These are phyloP conservation scores for Bubo bubo DNA, from an alignment of 2,113 vertebrate genomes.

Conservation along the genomic window DNA sequence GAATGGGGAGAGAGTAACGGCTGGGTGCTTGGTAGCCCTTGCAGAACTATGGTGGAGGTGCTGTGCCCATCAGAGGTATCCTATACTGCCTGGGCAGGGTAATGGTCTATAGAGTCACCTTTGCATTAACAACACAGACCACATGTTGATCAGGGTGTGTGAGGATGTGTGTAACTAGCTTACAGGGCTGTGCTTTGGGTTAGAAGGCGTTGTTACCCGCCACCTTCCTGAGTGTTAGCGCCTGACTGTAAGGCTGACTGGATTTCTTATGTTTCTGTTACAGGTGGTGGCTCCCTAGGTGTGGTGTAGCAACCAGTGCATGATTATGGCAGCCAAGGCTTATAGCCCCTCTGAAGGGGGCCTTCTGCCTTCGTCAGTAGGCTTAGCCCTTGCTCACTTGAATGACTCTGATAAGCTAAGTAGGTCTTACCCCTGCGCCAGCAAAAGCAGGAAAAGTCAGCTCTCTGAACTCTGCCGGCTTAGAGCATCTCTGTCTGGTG, in stretches of 20 bases:
- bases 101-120: fast-evolving
- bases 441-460: slow-evolving; percentile 63
- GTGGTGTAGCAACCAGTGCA: fast-evolving
- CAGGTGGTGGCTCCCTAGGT: not conserved
- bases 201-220: fast-evolving
- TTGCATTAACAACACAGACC: not conserved
- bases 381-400: not conserved
- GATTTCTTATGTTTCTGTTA: not conserved
- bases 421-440: slow-evolving; percentile 68
- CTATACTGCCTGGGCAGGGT: fast-evolving
- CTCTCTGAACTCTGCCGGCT: slow-evolving; percentile 70
- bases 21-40: not conserved
- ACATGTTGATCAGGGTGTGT: fast-evolving
- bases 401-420: slow-evolving; percentile 32
- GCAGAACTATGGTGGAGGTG: fast-evolving
- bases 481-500: slow-evolving; percentile 73
- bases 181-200: not conserved
- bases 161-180: fast-evolving
- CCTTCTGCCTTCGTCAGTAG: not conserved
- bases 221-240: fast-evolving
- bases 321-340: slow-evolving; percentile 31
- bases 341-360: not conserved
- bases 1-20: fast-evolving
- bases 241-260: not conserved
- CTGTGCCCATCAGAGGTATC: fast-evolving